Base-by-base conservation (phyloP, 2,888 invertebrate species). In the Anodontia alba region DNA sequence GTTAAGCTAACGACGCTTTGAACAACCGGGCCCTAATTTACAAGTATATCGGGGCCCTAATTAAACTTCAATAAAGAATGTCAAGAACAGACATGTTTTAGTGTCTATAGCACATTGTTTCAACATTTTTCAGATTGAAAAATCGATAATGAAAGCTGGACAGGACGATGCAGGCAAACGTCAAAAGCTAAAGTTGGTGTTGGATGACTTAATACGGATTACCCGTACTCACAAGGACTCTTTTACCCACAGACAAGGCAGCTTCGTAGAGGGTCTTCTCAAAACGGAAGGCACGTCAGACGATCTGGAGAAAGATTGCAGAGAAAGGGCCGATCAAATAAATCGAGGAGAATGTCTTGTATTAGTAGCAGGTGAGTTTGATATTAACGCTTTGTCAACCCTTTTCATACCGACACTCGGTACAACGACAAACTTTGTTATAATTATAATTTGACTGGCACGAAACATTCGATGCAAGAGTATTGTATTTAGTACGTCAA, bases 281-380 rank as follows among this genome's bases (percentile, higher is more conserved):
- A 72, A 78, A 49, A 84, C 83, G 26, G 90, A 90, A 38, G 90
- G 87, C 0, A 83, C 88, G 1, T 78, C 79, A 23, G 57, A 79
- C 5, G 82, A 87, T 62, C 71, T 90, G 29, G 73, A 36, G 8
- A 62, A 31, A 46, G 91, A 91, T 62, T 81, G 91, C 49, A 38
- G 62, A 26, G 73, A 71, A 7, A 76, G 82, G 42, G 84, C 87
- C 5, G 33, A 77, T 0, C 42, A 77, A 54, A 71, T 91, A 2
- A 43, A 82, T 29, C 77, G 72, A 15, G 82, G 83, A 31, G 89
- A 89, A 57, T 90, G 90, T 57, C 83, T 86, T 33, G 74, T 91
- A 23, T 85, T 91, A 15, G 89, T 91, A 17, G 87, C 90, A 66
- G 91, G 91, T 91, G 70, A 78, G 80, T 78, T 36, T 17, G 1